Percentiles rank a stretch among this genome's conserved stretches.
These are phyloP conservation scores for Urosaurus nigricauda DNA, from an alignment of 2,797 vertebrate genomes.

Conservation along the genomic window DNA sequence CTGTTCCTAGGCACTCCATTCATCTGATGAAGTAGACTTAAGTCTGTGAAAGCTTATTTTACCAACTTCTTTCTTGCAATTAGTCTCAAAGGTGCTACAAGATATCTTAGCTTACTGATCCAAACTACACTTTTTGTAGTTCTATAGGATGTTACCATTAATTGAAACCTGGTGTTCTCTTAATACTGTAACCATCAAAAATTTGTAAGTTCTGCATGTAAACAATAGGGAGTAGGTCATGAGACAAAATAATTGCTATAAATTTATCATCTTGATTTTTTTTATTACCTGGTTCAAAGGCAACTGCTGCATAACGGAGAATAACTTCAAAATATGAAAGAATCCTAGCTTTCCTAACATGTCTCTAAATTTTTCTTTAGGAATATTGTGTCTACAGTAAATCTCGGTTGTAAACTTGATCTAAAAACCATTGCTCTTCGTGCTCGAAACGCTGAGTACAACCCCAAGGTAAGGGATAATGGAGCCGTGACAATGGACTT, in stretches of 20 bases:
- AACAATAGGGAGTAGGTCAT: not conserved
- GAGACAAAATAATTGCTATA: not conserved
- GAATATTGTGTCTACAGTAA: constrained; percentile 99
- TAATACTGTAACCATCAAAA: not conserved
- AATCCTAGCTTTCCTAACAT: constrained; percentile 34
- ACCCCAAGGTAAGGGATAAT: constrained; percentile 91
- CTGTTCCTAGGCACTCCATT: no score
- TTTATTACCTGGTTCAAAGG: not conserved
- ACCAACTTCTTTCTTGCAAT: no score
- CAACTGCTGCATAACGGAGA: no score
- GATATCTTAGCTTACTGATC: no score
- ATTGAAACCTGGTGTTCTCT: not conserved
- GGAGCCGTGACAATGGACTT: not conserved
- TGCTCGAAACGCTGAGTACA: constrained; percentile 99
- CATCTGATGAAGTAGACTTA: no score
- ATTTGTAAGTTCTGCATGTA: not conserved
- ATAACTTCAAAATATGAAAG: constrained; percentile 20
- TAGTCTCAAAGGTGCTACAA: no score
- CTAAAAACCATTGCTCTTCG: constrained; percentile 98
- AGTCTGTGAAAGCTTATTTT: no score
- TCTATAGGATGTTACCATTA: constrained; percentile 22
- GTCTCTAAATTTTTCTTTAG: constrained; percentile 78
- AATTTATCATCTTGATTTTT: not conserved
- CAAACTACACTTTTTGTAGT: not conserved
- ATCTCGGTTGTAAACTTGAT: constrained; percentile 98